Conservation (phyloP, 1,140 invertebrate genomes). For the Leptopilina clavipes region DNA sequence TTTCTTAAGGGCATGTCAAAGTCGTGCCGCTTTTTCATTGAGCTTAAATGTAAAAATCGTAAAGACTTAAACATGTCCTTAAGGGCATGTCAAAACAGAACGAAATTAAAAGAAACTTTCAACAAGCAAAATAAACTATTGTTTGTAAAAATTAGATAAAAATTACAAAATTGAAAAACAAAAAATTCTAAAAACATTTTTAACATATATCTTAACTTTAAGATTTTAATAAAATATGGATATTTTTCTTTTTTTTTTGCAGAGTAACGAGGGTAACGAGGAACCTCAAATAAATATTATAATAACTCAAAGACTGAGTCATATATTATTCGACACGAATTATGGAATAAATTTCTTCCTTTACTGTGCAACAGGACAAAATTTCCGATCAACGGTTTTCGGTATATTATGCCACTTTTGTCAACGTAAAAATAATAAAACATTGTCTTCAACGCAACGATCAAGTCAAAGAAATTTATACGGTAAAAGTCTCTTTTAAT, state of each 20-base stretch:
- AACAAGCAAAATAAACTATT: too few relatives aligned
- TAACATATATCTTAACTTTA: too few relatives aligned
- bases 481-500: too few relatives aligned
- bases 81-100: too few relatives aligned
- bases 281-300: neutral
- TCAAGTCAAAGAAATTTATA: constrained; percentile 46
- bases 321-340: constrained; percentile 85
- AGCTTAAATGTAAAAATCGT: too few relatives aligned
- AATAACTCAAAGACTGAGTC: constrained; percentile 53
- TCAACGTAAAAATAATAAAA: constrained; percentile 55
- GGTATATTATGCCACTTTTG: constrained; percentile 64
- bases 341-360: constrained; percentile 91
- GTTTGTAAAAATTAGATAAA: too few relatives aligned
- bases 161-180: too few relatives aligned
- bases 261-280: constrained; percentile 17
- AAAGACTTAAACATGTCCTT: too few relatives aligned
- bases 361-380: constrained; percentile 87
- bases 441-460: constrained; percentile 35
- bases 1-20: too few relatives aligned
- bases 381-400: constrained; percentile 81
- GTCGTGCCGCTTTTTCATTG: too few relatives aligned
- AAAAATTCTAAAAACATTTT: neutral
- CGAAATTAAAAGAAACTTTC: too few relatives aligned
- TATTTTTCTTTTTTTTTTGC: neutral
- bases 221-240: neutral